Conservation (phyloP, 2,888 invertebrate genomes). For the Diachrysia chrysitis region DNA sequence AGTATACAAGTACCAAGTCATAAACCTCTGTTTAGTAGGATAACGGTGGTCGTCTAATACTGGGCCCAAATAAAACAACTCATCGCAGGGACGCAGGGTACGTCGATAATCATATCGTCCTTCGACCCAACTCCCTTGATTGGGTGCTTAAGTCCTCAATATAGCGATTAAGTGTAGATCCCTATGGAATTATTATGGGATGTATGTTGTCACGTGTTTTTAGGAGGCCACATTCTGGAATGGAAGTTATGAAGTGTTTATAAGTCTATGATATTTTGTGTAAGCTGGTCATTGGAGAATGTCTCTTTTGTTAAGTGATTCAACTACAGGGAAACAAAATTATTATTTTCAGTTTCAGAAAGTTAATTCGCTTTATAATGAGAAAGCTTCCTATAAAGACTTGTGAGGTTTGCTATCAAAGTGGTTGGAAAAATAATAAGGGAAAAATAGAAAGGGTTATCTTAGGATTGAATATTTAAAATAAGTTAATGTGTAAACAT, state of each 20-base stretch:
- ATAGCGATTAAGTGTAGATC: conserved; percentile 55
- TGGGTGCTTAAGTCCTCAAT: conserved; percentile 61
- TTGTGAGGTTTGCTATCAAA: too few relatives aligned
- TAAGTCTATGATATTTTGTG: not conserved
- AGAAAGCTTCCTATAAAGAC: too few relatives aligned
- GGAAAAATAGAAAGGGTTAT: too few relatives aligned
- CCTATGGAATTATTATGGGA: conserved; percentile 29
- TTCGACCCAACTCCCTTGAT: conserved; percentile 53
- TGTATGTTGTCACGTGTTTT: conserved; percentile 25
- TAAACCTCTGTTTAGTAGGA: conserved; percentile 41
- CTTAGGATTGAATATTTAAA: too few relatives aligned
- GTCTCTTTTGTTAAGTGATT: not conserved
- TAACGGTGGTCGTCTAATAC: conserved; percentile 26
- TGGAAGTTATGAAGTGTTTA: not conserved
- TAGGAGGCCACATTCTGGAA: conserved; percentile 5
- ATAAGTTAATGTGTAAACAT: too few relatives aligned
- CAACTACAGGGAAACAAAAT: too few relatives aligned
- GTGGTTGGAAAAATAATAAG: too few relatives aligned
- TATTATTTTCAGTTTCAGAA: too few relatives aligned
- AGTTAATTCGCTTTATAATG: too few relatives aligned
- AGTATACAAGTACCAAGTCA: conserved; percentile 11
- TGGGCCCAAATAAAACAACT: conserved; percentile 29
- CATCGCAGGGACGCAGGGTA: conserved; percentile 16
- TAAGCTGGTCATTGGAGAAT: not conserved
- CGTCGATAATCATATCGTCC: conserved; percentile 54